Percentiles rank a stretch among this genome's conserved stretches.
Evolutionary conservation across 2,888 invertebrate species (phyloP).

Genomic region (Carpatolechia fugitivella): DNA sequence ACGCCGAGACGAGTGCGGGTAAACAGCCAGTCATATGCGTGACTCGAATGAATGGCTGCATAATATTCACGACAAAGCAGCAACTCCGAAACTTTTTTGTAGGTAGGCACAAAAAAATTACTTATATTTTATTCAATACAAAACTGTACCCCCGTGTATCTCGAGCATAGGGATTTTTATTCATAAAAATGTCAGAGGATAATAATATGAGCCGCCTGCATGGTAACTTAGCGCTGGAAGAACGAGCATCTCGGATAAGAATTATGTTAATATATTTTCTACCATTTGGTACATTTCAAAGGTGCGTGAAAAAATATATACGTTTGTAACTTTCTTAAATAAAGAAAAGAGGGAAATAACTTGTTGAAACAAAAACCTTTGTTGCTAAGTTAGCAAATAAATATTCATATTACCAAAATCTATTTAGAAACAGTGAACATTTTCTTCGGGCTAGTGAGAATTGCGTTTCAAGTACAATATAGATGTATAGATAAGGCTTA

Average conservation of each 20-base stretch:
- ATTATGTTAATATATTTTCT: slow-evolving; percentile 16
- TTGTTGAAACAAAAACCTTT: no score
- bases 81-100: slow-evolving; percentile 47
- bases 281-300: slow-evolving; percentile 1
- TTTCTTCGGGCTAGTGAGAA: no score
- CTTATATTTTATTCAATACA: slow-evolving; percentile 54
- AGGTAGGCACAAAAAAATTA: slow-evolving; percentile 47
- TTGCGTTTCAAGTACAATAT: no score
- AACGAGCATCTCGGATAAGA: slow-evolving; percentile 13
- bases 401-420: no score
- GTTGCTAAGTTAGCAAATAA: no score
- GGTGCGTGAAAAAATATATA: slow-evolving; percentile 3
- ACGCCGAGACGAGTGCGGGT: slow-evolving; percentile 62
- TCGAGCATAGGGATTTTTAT: slow-evolving; percentile 23
- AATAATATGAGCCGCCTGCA: slow-evolving; percentile 15
- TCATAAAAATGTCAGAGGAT: slow-evolving; percentile 25
- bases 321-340: background rate
- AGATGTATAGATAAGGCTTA: no score
- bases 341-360: slow-evolving; percentile 6
- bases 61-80: slow-evolving; percentile 42
- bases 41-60: slow-evolving; percentile 58
- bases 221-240: slow-evolving; percentile 13
- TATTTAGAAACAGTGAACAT: no score
- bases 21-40: slow-evolving; percentile 60
- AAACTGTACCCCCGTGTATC: slow-evolving; percentile 24